Evolutionary conservation across 2,113 vertebrate species (phyloP), one percentile per base, ranked within the genome.

Genomic region (Leptobrachium leishanense): DNA sequence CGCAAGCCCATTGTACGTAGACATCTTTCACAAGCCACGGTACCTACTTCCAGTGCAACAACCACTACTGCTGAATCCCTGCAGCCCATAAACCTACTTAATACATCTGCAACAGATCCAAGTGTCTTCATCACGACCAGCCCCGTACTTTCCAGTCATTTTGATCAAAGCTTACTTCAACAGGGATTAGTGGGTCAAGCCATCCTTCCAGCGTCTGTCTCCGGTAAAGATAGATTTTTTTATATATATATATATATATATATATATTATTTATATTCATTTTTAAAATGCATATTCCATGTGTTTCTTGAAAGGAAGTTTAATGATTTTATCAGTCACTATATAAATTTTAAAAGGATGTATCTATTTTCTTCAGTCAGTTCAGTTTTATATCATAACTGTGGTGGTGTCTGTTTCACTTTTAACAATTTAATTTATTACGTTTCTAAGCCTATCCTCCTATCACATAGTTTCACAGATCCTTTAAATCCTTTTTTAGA

Each of bases 81-180:
- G 0, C 95, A 92, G 2, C 84, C 96, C 0, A 90, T 93, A 55
- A 91, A 81, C 75, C 90, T 97, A 42, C 89, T 98, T 3, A 94
- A 92, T 57, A 86, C 92, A 0, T 7, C 94, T 8, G 85, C 87
- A 68, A 31, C 89, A 0, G 96, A 99, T 82, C 89, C 95, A 5
- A 95, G 83, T 46, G 96, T 99, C 85, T 97, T 95, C 88, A 95
- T 99, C 84, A 95, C 96, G 78, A 93, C 94, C 87, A 96, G 92
- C 86, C 92, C 95, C 0, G 95, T 97, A 43, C 91, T 99, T 70
- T 88, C 94, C 0, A 92, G 94, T 31, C 97, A 96, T 76, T 96
- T 97, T 64, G 98, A 99, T 64, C 96, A 95, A 68, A 95, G 86
- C 77, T 81, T 98, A 15, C 93, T 98, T 70, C 97, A 95, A 0